Conservation (phyloP, 2,113 vertebrate species). For the Oreochromis aureus region DNA sequence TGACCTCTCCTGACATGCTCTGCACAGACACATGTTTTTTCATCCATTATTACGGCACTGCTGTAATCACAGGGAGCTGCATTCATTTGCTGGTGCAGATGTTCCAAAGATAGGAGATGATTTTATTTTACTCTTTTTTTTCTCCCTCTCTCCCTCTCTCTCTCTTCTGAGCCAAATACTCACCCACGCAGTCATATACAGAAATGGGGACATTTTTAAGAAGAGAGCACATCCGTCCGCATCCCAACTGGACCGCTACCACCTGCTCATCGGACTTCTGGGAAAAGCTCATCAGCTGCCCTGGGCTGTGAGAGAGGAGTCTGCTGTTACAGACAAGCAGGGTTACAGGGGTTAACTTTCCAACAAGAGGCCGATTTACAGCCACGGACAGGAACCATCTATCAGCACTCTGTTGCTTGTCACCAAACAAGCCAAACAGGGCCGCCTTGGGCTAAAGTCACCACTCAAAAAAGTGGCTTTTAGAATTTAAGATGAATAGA, state of each 20-base stretch:
- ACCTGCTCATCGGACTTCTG: slow-evolving; percentile 63
- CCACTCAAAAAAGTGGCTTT: slow-evolving; percentile 4
- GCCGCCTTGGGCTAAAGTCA: slow-evolving; percentile 28
- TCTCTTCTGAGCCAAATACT: neutral
- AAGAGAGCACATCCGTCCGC: slow-evolving; percentile 12
- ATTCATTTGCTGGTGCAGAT: slow-evolving; percentile 42
- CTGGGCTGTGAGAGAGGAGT: slow-evolving; percentile 44
- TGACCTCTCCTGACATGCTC: slow-evolving; percentile 1
- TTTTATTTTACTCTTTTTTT: neutral
- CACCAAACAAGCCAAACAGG: slow-evolving; percentile 19
- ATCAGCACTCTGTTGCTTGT: slow-evolving; percentile 61
- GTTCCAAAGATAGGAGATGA: neutral
- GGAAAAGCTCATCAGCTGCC: slow-evolving; percentile 56
- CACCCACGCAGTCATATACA: slow-evolving; percentile 20
- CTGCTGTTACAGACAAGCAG: slow-evolving; percentile 52
- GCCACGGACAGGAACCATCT: slow-evolving; percentile 56
- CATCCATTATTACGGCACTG: slow-evolving; percentile 9
- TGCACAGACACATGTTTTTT: neutral
- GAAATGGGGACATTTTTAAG: neutral
- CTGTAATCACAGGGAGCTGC: slow-evolving; percentile 37
- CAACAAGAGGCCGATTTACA: slow-evolving; percentile 70
- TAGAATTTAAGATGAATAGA: slow-evolving; percentile 23
- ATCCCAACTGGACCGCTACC: slow-evolving; percentile 42
- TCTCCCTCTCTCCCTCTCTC: neutral
- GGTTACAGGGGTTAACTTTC: slow-evolving; percentile 63